A percentile compares a stretch with the other conserved stretches of the same genome.
phyloP scores from a whole-genome alignment of 2,113 vertebrate genomes.

The Rhea americana region DNA sequence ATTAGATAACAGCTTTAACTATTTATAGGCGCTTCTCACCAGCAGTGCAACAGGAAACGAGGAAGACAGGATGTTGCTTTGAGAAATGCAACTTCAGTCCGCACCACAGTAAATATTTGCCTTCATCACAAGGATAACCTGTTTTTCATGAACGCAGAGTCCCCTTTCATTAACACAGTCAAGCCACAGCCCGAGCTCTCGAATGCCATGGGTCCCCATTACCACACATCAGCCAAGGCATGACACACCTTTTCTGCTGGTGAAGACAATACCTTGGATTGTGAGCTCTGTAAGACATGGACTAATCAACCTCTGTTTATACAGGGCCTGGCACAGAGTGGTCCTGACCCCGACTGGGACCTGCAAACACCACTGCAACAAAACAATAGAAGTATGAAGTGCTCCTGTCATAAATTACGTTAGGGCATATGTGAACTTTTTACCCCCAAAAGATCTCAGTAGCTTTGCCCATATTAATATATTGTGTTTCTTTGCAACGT shows the following conservation, averaged over 20 bases:
- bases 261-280: accelerated
- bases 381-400: accelerated
- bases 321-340: accelerated
- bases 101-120: neutral
- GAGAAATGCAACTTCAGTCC: neutral
- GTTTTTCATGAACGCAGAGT: neutral
- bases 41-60: neutral
- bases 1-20: conserved; percentile 63
- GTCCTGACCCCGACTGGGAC: neutral
- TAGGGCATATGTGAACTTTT: accelerated
- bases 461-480: neutral
- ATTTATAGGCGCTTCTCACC: conserved; percentile 23
- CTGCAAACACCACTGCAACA: neutral
- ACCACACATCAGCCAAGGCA: neutral
- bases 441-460: neutral
- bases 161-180: neutral
- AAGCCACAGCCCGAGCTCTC: neutral
- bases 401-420: neutral
- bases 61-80: neutral
- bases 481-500: accelerated
- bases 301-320: accelerated
- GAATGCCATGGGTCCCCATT: accelerated
- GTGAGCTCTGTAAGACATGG: accelerated
- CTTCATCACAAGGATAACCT: neutral
- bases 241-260: accelerated